Conservation (phyloP, 2,888 invertebrate genomes). For the Dynastes hyllus region DNA sequence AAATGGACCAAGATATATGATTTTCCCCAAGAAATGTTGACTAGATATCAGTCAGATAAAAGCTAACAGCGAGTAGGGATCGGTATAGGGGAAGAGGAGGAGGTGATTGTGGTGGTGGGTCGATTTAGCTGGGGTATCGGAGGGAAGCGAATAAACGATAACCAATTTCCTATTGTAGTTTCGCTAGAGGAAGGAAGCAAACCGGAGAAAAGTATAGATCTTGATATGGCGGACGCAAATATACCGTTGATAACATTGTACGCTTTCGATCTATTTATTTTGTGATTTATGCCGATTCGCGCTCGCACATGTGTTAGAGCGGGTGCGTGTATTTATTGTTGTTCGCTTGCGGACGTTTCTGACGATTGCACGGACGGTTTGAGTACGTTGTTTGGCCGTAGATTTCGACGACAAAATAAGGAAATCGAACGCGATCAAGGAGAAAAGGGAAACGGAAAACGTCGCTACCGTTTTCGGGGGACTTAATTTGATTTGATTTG, state of each 20-base stretch:
- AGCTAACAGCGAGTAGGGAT: conserved; percentile 43
- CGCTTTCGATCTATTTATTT: conserved; percentile 54
- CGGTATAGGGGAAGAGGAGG: background rate
- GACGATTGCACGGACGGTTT: conserved; percentile 3
- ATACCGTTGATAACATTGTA: conserved; percentile 55
- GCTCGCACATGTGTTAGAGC: conserved; percentile 20
- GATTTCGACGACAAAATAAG: background rate
- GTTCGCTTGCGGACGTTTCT: background rate
- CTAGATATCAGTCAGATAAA: conserved; percentile 50
- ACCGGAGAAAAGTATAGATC: conserved; percentile 55
- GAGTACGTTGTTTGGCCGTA: conserved; percentile 29
- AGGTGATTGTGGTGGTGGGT: background rate
- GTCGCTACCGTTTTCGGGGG: background rate
- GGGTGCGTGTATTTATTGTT: conserved; percentile 19
- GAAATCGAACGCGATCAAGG: conserved; percentile 18
- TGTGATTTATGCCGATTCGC: conserved; percentile 52
- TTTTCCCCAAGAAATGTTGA: conserved; percentile 45
- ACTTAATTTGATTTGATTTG: conserved; percentile 18
- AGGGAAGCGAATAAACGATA: conserved; percentile 56
- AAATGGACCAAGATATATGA: conserved; percentile 46
- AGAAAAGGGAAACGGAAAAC: background rate
- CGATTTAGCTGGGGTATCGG: conserved; percentile 6
- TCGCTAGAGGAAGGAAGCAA: conserved; percentile 53
- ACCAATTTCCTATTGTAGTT: conserved; percentile 57
- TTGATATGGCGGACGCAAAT: conserved; percentile 54